These are phyloP conservation scores for Drosophila repletoides DNA, from an alignment of 1,140 invertebrate genomes.

Conservation along the genomic window DNA sequence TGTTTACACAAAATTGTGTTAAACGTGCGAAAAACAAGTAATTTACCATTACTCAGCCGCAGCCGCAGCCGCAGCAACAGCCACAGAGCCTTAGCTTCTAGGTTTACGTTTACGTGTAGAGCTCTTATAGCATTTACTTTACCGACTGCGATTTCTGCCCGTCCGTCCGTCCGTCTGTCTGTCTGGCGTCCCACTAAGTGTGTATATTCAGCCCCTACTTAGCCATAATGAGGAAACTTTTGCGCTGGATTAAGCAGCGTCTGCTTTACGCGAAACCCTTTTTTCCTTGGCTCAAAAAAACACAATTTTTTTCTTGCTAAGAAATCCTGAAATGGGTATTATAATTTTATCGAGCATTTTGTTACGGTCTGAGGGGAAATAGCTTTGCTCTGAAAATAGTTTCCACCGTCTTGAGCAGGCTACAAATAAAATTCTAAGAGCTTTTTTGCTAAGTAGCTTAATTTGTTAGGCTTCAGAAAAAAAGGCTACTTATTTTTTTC, in stretches of 20 bases:
- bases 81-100: background rate
- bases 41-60: slow-evolving; percentile 64
- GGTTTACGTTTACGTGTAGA: background rate
- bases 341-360: too few species aligned
- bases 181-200: too few species aligned
- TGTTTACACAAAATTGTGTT: slow-evolving; percentile 66
- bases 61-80: background rate
- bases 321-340: too few species aligned
- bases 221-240: slow-evolving; percentile 63
- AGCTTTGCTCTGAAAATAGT: too few species aligned
- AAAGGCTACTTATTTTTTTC: too few species aligned
- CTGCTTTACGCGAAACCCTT: slow-evolving; percentile 46
- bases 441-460: too few species aligned
- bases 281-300: too few species aligned
- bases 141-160: slow-evolving; percentile 29
- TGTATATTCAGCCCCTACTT: slow-evolving; percentile 40
- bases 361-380: too few species aligned
- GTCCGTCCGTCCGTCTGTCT: slow-evolving; percentile 6
- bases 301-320: too few species aligned
- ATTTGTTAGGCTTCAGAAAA: too few species aligned
- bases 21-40: slow-evolving; percentile 73
- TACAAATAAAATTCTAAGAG: too few species aligned
- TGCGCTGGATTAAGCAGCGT: slow-evolving; percentile 30
- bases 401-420: too few species aligned
- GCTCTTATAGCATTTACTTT: slow-evolving; percentile 17